Percentiles rank a stretch among this genome's conserved stretches.
phyloP scores from a whole-genome alignment of 2,113 vertebrate genomes.

The Oreochromis niloticus region DNA sequence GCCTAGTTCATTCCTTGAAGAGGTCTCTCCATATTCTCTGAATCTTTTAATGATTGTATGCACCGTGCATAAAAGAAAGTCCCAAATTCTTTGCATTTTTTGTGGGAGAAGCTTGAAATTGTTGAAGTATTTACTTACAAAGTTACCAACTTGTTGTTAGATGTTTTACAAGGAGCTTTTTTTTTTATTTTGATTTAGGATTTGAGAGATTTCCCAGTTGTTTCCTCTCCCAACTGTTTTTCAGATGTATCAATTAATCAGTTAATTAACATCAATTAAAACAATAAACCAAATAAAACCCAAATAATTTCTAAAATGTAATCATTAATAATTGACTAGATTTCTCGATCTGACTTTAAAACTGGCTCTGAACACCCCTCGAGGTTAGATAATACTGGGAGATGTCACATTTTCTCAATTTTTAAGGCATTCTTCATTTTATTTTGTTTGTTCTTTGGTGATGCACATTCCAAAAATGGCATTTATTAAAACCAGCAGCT shows the following conservation, averaged over 20 bases:
- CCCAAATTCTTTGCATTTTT: background rate
- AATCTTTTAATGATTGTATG: background rate
- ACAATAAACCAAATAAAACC: background rate
- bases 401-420: background rate
- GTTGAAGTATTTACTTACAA: background rate
- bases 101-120: fast-evolving
- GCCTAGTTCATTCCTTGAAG: background rate
- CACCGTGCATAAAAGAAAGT: background rate
- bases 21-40: background rate
- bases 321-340: background rate
- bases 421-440: background rate
- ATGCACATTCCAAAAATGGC: background rate
- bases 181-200: background rate
- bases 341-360: background rate
- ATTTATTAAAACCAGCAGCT: background rate
- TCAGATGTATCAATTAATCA: background rate
- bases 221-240: background rate
- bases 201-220: background rate
- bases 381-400: background rate
- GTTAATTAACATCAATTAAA: fast-evolving
- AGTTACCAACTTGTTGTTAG: background rate
- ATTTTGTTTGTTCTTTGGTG: background rate
- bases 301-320: background rate
- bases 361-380: fast-evolving
- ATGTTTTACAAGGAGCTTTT: background rate